Evolutionary conservation across 2,888 invertebrate species (phyloP), one percentile per base, ranked within the genome.

Genomic region (Gryllus longicercus): DNA sequence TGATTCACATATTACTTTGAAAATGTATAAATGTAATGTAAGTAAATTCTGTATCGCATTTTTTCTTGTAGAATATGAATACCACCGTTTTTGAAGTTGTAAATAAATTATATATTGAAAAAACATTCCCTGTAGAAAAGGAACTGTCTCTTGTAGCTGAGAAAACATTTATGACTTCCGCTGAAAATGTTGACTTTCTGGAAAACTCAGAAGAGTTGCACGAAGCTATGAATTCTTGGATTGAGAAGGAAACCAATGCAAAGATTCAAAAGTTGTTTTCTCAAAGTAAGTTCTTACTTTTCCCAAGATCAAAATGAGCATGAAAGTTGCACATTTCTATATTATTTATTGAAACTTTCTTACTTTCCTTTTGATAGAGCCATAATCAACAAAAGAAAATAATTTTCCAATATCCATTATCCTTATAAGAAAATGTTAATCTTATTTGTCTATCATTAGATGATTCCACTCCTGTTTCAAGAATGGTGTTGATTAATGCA

Each of bases 261-360:
- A 95, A 93, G 86, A 97, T 98, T 80, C 91, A 92, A 83, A 89
- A 96, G 84, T 88, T 98, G 2, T 87, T 98, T 78, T 86, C 89
- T 2, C 21, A 90, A 1, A 88, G 89, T 88, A 79, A 21, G 78
- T 50, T 38, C 8, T 1, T 8, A 38, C 38, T 38, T 8, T 38
- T 38, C 38, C 38, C 0, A 38, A 38, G 38, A 8, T 38, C 5
- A 8, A 38, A 8, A 38, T 38, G 1, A 38, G 5, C 38, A 38
- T 0, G 8, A 8, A 38, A 5, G 38, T 38, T 38, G 38, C 38
- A 38, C 8, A 38, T 38, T 38, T 38, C 0, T 38, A 38, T 38
- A 8, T 1, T 38, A 38, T 38, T 38, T 38, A 38, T 38, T 38
- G 5, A 38, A 38, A 38, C 38, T 38, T 38, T 5, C 8, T 38